Evolutionary conservation across 2,888 invertebrate species (phyloP), one percentile per base, ranked within the genome.

Genomic region (Byasa hedistus): DNA sequence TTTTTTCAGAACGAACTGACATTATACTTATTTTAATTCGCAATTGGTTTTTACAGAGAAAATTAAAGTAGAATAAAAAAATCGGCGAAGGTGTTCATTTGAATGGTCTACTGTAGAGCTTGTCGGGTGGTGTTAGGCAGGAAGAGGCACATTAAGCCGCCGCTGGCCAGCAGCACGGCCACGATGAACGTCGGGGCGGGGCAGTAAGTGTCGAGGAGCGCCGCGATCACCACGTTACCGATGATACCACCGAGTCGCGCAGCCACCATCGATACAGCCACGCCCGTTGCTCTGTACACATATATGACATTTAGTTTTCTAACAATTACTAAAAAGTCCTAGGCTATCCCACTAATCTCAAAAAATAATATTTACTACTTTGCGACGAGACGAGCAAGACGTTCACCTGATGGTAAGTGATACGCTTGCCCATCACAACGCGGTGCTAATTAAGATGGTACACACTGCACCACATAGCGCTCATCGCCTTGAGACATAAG

Each of bases 131-230:
- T 98, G 89, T 98, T 97, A 78, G 98, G 98, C 87, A 98, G 93
- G 91, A 96, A 94, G 79, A 98, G 93, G 86, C 97, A 96, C 91
- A 96, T 94, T 71, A 98, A 93, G 69, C 98, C 98, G 82, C 98
- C 98, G 78, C 97, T 94, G 75, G 96, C 95, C 71, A 98, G 93
- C 71, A 98, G 93, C 39, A 93, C 94, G 72, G 98, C 97, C 60
- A 98, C 97, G 73, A 98, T 96, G 86, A 98, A 96, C 73, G 98
- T 97, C 63, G 98, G 98, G 70, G 98, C 96, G 51, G 97, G 97
- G 90, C 98, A 98, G 87, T 96, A 96, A 73, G 95, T 92, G 89
- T 98, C 97, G 73, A 98, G 92, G 64, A 98, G 91, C 70, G 96
- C 94, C 36, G 98, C 98, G 77, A 98, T 98, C 68, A 97, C 96